Percentiles rank a stretch among this genome's conserved stretches.
phyloP scores from a whole-genome alignment of 1,140 invertebrate species.

The Zaprionus ornatus region DNA sequence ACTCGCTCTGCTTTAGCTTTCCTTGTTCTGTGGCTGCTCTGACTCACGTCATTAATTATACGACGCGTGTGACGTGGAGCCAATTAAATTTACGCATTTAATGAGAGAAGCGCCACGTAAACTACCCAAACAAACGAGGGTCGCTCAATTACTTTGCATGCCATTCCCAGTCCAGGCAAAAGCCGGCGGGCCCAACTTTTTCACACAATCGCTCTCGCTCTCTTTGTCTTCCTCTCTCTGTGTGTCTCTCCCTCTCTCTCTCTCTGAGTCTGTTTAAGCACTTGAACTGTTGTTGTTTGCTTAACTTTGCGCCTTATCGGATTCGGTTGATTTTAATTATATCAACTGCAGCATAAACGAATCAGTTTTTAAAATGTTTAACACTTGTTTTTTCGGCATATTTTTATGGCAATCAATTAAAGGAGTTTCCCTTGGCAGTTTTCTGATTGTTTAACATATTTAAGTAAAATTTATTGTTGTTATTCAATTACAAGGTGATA shows the following conservation, averaged over 20 bases:
- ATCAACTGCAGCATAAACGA: background rate
- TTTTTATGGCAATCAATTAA: background rate
- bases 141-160: constrained; percentile 12
- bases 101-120: constrained; percentile 63
- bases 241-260: background rate
- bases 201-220: background rate
- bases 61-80: constrained; percentile 67
- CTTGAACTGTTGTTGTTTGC: background rate
- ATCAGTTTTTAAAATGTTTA: background rate
- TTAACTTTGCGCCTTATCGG: background rate
- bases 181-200: background rate
- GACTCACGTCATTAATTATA: constrained; percentile 75
- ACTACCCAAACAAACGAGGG: constrained; percentile 31
- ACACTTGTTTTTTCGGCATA: background rate
- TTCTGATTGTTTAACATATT: background rate
- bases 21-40: constrained; percentile 19
- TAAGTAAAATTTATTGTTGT: background rate
- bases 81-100: constrained; percentile 80
- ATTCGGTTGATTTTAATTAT: constrained; percentile 3
- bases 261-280: background rate
- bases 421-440: background rate
- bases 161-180: background rate
- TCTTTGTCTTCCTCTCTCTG: background rate
- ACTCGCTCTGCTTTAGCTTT: background rate
- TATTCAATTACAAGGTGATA: background rate